These are phyloP conservation scores for Latheticus oryzae DNA, from an alignment of 2,888 invertebrate genomes.

Conservation along the genomic window DNA sequence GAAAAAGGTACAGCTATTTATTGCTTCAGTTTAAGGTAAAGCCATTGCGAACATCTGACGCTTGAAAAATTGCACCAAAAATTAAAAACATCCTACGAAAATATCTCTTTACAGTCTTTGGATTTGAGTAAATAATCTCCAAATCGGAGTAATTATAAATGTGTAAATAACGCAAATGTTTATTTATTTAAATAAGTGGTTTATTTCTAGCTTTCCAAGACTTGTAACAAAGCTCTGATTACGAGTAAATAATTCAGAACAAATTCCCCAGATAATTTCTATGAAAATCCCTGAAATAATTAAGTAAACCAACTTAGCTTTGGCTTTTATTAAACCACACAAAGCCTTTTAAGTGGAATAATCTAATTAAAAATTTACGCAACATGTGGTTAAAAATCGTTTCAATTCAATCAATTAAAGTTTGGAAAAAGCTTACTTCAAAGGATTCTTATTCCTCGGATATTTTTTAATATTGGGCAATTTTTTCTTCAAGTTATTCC, in stretches of 20 bases:
- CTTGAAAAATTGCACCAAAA: no score
- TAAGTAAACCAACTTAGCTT: slow-evolving; percentile 6
- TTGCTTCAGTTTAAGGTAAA: background rate
- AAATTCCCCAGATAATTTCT: slow-evolving; percentile 1
- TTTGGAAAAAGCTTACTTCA: slow-evolving; percentile 3
- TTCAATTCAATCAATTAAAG: slow-evolving; percentile 9
- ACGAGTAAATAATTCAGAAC: slow-evolving; percentile 18
- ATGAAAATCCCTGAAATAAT: slow-evolving; percentile 7
- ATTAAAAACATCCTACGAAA: background rate
- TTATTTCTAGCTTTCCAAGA: background rate
- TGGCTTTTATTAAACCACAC: background rate
- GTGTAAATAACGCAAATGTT: slow-evolving; percentile 4
- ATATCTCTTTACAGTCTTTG: no score
- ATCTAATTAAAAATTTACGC: slow-evolving; percentile 12
- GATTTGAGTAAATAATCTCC: no score
- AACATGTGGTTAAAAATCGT: background rate
- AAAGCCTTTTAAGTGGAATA: background rate
- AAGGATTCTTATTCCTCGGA: slow-evolving; percentile 5
- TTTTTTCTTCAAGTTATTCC: background rate
- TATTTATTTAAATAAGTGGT: slow-evolving; percentile 6
- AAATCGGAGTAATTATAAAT: slow-evolving; percentile 24
- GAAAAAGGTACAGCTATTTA: background rate
- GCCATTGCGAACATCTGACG: background rate
- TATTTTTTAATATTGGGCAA: slow-evolving; percentile 10
- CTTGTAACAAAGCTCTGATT: slow-evolving; percentile 4